Conservation (phyloP, 2,797 vertebrate genomes). For the Monodelphis domestica region DNA sequence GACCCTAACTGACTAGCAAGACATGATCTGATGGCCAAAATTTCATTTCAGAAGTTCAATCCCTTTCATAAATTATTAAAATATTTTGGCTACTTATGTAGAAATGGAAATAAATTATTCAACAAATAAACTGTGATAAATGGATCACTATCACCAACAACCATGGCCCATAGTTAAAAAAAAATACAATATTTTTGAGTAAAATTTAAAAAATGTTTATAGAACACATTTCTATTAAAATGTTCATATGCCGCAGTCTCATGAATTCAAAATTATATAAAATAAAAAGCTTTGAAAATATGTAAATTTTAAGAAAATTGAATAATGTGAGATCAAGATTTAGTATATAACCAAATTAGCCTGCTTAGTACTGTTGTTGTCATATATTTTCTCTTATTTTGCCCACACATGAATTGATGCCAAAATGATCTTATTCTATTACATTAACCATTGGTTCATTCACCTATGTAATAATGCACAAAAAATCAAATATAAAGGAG, state of each 20-base stretch:
- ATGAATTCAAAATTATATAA: neutral
- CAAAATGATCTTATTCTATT: neutral
- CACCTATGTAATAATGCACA: neutral
- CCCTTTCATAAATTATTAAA: neutral
- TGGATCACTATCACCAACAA: neutral
- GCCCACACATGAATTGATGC: neutral
- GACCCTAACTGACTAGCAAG: neutral
- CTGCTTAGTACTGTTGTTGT: neutral
- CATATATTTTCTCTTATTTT: neutral
- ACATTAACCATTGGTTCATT: neutral
- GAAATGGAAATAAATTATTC: neutral
- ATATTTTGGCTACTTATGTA: neutral
- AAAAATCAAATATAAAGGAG: neutral
- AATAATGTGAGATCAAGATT: neutral
- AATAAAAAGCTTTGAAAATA: neutral
- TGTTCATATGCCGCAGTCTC: neutral
- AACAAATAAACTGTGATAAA: neutral
- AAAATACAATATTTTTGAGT: neutral
- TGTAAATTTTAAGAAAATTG: neutral
- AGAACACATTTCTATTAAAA: neutral
- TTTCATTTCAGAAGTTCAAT: neutral
- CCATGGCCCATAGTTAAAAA: neutral
- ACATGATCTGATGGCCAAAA: neutral
- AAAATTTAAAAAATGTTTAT: neutral
- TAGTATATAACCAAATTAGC: neutral